Base-by-base conservation (phyloP, 2,888 invertebrate species). In the Caenorhabditis drosophilae region DNA sequence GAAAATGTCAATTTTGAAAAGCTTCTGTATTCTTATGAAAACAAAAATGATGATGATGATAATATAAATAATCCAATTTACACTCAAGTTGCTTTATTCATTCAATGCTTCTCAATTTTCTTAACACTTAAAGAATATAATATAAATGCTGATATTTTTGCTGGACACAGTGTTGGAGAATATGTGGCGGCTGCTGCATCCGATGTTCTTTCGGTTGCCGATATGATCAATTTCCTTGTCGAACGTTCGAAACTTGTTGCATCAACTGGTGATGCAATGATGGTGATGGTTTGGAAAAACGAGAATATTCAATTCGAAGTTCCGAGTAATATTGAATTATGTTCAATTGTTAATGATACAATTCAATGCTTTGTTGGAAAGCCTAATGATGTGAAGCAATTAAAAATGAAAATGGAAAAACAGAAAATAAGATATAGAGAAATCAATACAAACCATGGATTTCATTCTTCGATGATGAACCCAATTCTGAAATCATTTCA, bases 91-190 rank as follows among this genome's bases (percentile, higher is more conserved):
- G 75, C 68, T 2, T 26, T 76, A 2, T 73, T 76, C 53, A 61
- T 74, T 15, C 47, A 73, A 31, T 53, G 49, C n/a, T 31, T 62
- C n/a, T 61, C 74, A 3, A 67, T 72, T 15, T 45, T 51, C n/a
- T 26, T 54, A 12, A 48, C 60, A 3, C 36, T 79, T 12, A 31
- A 52, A 7, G 40, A 35, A 1, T 67, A 56, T 52, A 55, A 69
- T 2, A 50, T 76, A 7, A 49, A 55, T 27, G 56, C 70, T 3
- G 50, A 62, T 2, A 18, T 53, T 11, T 36, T 77, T 1, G 45
- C 77, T 18, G 81, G 81, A 6, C 81, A 81, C 42, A 76, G 76
- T 44, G 42, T 81, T 18, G 81, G 81, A n/a, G 81, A 81, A 51
- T 81, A 78, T 46, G 40, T 73, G 7, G 80, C 81, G 1, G 49